A percentile compares a stretch with the other conserved stretches of the same genome.
phyloP scores from a whole-genome alignment of 2,888 invertebrate species.

The Andrena camellia region DNA sequence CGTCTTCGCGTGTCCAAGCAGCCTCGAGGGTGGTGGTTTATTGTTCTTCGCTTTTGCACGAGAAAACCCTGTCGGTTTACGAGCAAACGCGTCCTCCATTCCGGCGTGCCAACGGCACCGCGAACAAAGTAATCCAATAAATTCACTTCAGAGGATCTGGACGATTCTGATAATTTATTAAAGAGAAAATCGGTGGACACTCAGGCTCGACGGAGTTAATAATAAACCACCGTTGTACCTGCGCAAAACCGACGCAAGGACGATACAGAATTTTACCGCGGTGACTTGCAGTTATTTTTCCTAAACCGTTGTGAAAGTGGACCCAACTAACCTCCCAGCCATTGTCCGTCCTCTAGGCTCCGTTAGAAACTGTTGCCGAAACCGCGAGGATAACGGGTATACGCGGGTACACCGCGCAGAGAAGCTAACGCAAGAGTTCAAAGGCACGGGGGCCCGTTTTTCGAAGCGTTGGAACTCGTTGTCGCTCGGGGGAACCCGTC shows the following conservation, averaged over 20 bases:
- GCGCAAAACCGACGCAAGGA: not conserved
- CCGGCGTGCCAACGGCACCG: not conserved
- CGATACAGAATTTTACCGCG: not conserved
- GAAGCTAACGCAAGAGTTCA: slow-evolving; percentile 24
- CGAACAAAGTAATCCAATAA: slow-evolving; percentile 15
- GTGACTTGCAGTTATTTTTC: not conserved
- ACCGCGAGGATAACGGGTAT: slow-evolving; percentile 67
- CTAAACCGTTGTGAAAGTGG: slow-evolving; percentile 1
- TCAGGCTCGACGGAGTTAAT: not conserved
- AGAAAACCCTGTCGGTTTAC: slow-evolving; percentile 11
- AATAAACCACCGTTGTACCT: not conserved
- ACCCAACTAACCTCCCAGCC: not conserved
- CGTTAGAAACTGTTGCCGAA: slow-evolving; percentile 62
- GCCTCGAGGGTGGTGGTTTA: slow-evolving; percentile 1
- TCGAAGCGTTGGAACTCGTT: slow-evolving; percentile 14
- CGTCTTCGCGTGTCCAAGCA: slow-evolving; percentile 2
- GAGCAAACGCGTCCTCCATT: not conserved
- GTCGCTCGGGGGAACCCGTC: slow-evolving; percentile 49
- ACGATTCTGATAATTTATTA: slow-evolving; percentile 3
- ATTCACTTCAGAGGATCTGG: slow-evolving; percentile 11
- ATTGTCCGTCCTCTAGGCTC: slow-evolving; percentile 25
- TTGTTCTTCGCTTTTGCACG: slow-evolving; percentile 25
- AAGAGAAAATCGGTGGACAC: not conserved
- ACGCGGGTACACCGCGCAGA: slow-evolving; percentile 22
- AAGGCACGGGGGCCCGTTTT: slow-evolving; percentile 16